Conservation (phyloP, 1,140 invertebrate species). For the Drosophila kanapiae region DNA sequence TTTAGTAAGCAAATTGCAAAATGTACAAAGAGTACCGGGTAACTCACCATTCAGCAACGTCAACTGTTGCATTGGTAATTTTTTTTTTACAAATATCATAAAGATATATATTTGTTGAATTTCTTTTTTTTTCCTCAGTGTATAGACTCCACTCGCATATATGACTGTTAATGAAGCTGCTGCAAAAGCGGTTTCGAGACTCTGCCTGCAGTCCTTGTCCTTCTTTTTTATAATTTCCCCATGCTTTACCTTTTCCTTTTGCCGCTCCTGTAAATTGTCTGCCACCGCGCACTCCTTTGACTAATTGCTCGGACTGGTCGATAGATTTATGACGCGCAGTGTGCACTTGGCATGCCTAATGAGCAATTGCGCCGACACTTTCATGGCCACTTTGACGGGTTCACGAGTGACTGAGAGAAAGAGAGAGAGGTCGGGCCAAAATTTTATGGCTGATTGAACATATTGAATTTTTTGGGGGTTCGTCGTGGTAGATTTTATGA, state of each 20-base stretch:
- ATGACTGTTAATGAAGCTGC: constrained; percentile 41
- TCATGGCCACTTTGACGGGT: constrained; percentile 18
- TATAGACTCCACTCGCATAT: not conserved
- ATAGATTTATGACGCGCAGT: constrained; percentile 36
- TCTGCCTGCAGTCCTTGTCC: not conserved
- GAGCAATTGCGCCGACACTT: constrained; percentile 42
- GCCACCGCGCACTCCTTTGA: constrained; percentile 11
- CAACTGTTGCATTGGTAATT: too few species aligned
- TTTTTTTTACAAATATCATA: too few species aligned
- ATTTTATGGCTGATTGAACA: constrained; percentile 65
- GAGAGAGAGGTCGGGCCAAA: not conserved
- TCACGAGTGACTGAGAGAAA: not conserved
- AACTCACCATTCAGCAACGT: too few species aligned
- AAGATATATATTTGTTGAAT: too few species aligned
- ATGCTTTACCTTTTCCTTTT: constrained; percentile 1
- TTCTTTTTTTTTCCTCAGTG: not conserved
- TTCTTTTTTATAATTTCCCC: constrained; percentile 34
- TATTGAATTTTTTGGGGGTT: constrained; percentile 33
- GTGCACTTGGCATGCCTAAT: constrained; percentile 48
- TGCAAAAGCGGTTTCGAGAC: constrained; percentile 35
- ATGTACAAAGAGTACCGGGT: too few species aligned
- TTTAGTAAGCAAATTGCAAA: too few species aligned
- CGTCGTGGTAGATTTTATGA: constrained; percentile 57
- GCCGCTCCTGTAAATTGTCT: constrained; percentile 21
- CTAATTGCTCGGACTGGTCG: constrained; percentile 35